phyloP scores from a whole-genome alignment of 2,797 vertebrate genomes.

The Chiloscyllium punctatum region DNA sequence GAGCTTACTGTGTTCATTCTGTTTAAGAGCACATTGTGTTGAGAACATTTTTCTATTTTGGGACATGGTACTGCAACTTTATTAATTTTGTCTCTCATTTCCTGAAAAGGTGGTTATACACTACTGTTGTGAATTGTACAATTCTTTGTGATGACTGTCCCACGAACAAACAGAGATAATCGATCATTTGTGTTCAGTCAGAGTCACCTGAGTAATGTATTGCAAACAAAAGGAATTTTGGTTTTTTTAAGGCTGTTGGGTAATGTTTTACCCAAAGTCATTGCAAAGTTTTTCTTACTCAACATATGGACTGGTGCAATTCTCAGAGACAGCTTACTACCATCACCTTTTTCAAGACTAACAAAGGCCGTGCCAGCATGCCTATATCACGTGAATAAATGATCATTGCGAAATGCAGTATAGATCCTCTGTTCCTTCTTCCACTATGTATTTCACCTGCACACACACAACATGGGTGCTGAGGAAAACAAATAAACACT shows the following conservation, averaged over 20 bases:
- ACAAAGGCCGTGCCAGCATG: not conserved
- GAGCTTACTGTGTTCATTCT: not conserved
- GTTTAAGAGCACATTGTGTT: not conserved
- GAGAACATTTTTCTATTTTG: not conserved
- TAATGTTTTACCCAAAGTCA: not conserved
- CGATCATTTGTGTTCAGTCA: not conserved
- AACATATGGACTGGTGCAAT: not conserved
- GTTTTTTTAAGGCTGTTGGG: not conserved
- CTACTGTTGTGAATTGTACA: not conserved
- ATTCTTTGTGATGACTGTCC: not conserved
- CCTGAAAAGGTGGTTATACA: not conserved
- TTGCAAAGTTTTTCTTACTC: not conserved
- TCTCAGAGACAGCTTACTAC: not conserved
- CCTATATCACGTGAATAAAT: not conserved
- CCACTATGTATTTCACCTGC: no score
- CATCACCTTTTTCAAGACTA: not conserved
- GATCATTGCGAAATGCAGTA: not conserved
- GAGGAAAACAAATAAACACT: no score
- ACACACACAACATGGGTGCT: no score
- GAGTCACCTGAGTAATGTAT: not conserved
- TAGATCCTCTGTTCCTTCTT: not conserved
- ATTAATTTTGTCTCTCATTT: not conserved
- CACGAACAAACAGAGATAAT: not conserved
- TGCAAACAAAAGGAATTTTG: not conserved
- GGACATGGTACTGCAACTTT: not conserved